These are phyloP conservation scores for Rhabdornis inornatus DNA, from an alignment of 2,113 vertebrate genomes.

Conservation along the genomic window DNA sequence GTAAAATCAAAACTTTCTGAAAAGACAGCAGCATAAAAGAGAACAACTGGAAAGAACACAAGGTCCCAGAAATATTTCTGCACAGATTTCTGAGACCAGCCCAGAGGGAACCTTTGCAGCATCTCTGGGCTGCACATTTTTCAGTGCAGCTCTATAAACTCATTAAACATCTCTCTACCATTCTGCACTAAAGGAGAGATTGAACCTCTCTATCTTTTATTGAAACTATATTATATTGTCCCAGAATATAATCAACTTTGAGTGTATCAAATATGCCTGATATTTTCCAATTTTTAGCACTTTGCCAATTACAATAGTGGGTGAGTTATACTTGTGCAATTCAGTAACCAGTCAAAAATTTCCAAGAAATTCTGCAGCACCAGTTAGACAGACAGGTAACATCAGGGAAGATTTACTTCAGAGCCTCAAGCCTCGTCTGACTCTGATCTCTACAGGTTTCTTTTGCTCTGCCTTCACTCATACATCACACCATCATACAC, in stretches of 20 bases:
- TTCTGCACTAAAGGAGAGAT: background rate
- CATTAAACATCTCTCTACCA: background rate
- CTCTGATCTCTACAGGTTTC: background rate
- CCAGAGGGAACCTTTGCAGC: background rate
- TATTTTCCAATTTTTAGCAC: background rate
- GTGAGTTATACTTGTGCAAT: background rate
- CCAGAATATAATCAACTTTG: background rate
- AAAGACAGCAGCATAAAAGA: background rate
- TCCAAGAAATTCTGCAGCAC: background rate
- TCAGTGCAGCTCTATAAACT: background rate
- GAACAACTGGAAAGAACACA: background rate
- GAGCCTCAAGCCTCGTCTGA: background rate
- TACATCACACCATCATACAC: background rate
- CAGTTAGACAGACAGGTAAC: background rate
- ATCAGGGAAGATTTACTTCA: background rate
- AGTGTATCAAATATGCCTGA: background rate
- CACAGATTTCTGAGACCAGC: background rate
- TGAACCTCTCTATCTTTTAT: background rate
- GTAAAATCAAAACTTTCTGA: background rate
- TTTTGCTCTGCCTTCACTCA: background rate
- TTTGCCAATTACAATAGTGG: background rate
- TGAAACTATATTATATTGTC: background rate
- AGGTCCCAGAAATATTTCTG: background rate
- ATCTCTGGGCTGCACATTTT: background rate
- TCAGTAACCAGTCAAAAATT: background rate